Evolutionary conservation across 2,888 invertebrate species (phyloP), one percentile per base, ranked within the genome.

Genomic region (Ommatoiulus sabulosus): DNA sequence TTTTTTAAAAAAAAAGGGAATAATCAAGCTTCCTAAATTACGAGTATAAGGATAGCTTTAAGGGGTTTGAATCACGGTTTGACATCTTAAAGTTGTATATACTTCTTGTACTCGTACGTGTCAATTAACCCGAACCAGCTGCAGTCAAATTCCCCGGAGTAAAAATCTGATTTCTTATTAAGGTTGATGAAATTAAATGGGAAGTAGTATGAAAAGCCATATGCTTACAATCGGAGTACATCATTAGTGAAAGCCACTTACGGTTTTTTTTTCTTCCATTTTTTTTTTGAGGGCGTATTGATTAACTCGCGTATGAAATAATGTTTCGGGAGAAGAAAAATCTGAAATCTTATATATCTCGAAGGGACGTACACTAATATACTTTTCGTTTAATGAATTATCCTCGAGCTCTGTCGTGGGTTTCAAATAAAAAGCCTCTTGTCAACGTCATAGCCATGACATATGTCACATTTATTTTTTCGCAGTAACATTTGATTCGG

Each of bases 311-410:
- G 15, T 5, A 57, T 5, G 4, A 17, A 57, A 17, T 17, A 57
- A 57, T 57, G 57, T 57, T 17, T 57, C 4, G 57, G 57, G 5
- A 17, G 17, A 57, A 17, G 17, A 17, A 2, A 57, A 57, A 57
- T 57, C 57, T 57, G 57, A 57, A 57, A 57, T 57, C 57, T 57
- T 57, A 57, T 57, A 57, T 57, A 48, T 48, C 48, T 48, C 12
- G 12, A 17, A 57, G 57, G 17, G 57, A 57, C 57, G 57, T 17
- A 57, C 57, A 17, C 57, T 57, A 57, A 57, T 57, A 57, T 17
- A 57, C 57, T 57, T 35, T 57, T 57, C 57, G 57, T 17, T 57
- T 57, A 57, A 57, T 57, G 57, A 57, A 57, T 57, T 57, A 57
- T 57, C 57, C 17, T 57, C 57, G 35, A 35, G 35, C 35, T 12